Conservation (phyloP, 2,113 vertebrate genomes). For the Labeo rohita region DNA sequence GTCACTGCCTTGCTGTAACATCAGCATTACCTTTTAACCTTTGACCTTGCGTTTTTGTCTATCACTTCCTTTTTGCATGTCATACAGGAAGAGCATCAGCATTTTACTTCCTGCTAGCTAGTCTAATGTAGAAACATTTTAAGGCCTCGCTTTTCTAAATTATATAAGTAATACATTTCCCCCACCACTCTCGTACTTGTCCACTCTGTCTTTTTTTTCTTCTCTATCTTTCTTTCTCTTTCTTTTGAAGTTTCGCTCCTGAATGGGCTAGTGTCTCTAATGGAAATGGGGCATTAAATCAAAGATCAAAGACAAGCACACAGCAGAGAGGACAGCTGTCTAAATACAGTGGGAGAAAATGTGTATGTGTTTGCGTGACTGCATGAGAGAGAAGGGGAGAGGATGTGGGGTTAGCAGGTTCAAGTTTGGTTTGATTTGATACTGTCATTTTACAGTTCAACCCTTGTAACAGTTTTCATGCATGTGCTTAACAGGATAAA, state of each 20-base stretch:
- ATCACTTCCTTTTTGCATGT: constrained; percentile 41
- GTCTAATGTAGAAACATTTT: background rate
- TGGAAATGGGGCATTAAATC: constrained; percentile 62
- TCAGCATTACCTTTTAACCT: constrained; percentile 32
- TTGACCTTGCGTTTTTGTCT: constrained; percentile 34
- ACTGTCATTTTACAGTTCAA: background rate
- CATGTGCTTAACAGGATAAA: background rate
- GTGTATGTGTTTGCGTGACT: constrained; percentile 35
- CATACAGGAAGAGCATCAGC: constrained; percentile 39
- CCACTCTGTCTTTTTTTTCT: constrained; percentile 11
- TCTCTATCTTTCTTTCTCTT: constrained; percentile 33
- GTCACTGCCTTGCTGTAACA: background rate
- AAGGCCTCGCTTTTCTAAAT: background rate
- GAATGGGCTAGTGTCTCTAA: constrained; percentile 61
- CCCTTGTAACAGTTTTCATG: constrained; percentile 23
- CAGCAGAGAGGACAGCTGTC: constrained; percentile 58
- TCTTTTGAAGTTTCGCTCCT: constrained; percentile 57
- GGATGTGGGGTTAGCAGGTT: constrained; percentile 72
- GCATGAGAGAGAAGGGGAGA: constrained; percentile 45
- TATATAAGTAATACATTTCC: constrained; percentile 29
- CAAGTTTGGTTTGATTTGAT: constrained; percentile 28
- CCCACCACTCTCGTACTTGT: constrained; percentile 8
- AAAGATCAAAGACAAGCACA: constrained; percentile 57
- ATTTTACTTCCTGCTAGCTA: constrained; percentile 25
- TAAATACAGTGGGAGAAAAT: constrained; percentile 52